Percentiles rank a stretch among this genome's conserved stretches.
These are phyloP conservation scores for Odontothrips loti DNA, from an alignment of 2,888 invertebrate genomes.

Conservation along the genomic window DNA sequence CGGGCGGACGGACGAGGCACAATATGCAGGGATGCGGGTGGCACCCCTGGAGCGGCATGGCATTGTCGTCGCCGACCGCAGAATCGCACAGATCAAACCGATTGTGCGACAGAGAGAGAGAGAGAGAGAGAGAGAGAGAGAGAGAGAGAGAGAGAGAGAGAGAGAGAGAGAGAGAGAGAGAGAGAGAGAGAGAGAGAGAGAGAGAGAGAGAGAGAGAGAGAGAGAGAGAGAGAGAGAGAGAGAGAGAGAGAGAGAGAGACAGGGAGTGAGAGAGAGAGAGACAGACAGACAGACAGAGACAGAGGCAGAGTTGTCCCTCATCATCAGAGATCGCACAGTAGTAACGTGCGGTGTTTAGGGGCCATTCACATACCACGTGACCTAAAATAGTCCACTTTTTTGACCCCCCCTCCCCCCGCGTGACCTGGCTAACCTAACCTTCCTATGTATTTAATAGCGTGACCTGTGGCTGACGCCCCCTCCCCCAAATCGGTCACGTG, in stretches of 20 bases:
- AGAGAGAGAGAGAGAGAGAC: conserved; percentile 32
- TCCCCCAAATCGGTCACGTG: too few relatives aligned
- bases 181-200: not conserved
- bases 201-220: conserved; percentile 32
- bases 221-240: conserved; percentile 34
- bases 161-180: conserved; percentile 27
- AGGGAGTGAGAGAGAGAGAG: not conserved
- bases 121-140: not conserved
- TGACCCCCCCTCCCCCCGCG: too few relatives aligned
- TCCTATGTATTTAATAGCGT: too few relatives aligned
- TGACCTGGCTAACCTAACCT: too few relatives aligned
- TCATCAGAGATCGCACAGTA: not conserved
- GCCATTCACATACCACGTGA: too few relatives aligned
- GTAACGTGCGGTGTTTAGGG: not conserved
- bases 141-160: not conserved
- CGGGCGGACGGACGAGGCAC: not conserved
- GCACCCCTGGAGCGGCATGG: too few relatives aligned
- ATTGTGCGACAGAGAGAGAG: conserved; percentile 25
- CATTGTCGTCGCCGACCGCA: too few relatives aligned
- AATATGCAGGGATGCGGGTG: not conserved
- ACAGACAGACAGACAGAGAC: not conserved
- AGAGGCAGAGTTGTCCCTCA: not conserved
- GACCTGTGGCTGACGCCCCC: too few relatives aligned
- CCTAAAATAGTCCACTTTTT: too few relatives aligned
- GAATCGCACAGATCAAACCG: not conserved